A percentile compares a stretch with the other conserved stretches of the same genome.
Conservation (phyloP, 2,888 invertebrate species). For the Branchipolynoe longqiensis region DNA sequence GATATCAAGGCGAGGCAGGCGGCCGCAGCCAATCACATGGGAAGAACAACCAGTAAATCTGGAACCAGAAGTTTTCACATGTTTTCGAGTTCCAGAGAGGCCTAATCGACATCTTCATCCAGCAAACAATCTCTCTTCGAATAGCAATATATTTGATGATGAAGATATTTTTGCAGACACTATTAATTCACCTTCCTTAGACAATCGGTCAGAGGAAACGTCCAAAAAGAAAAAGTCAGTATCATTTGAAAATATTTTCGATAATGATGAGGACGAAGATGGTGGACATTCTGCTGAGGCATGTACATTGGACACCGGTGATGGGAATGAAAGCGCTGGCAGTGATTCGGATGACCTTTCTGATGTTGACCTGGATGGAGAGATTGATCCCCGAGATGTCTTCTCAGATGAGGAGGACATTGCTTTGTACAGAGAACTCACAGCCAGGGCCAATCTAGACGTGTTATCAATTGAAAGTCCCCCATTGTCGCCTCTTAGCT, state of each 20-base stretch:
- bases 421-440: neutral
- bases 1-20: neutral
- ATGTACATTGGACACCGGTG: neutral
- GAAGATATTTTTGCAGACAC: conserved; percentile 17
- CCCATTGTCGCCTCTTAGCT: no score
- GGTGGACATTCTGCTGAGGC: neutral
- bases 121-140: no score
- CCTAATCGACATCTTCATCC: no score
- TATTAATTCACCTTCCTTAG: neutral
- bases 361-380: no score
- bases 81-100: no score
- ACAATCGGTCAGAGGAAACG: neutral
- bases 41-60: no score
- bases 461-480: no score
- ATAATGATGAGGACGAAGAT: neutral
- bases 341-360: no score
- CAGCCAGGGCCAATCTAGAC: neutral
- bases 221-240: conserved; percentile 20
- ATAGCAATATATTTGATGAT: neutral
- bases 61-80: neutral
- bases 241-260: conserved; percentile 29
- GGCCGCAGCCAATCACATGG: neutral
- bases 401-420: conserved; percentile 33
- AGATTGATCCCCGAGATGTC: neutral
- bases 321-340: neutral